Evolutionary conservation across 2,797 vertebrate genomes (phyloP), one percentile per base, ranked within the genome.

Genomic region (Arrhamphus sclerolepis): DNA sequence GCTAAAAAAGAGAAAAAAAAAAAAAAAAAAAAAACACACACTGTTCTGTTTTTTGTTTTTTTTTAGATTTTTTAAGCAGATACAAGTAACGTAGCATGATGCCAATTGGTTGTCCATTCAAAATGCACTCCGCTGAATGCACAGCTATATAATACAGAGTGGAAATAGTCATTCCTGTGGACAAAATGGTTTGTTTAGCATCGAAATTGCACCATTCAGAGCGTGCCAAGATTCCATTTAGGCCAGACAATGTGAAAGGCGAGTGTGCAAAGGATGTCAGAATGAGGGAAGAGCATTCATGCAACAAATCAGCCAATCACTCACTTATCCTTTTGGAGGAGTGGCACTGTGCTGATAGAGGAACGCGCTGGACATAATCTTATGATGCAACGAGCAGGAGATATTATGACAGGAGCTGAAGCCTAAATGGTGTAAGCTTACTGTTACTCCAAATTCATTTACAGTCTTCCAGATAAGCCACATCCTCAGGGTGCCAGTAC

Each of bases 151-250:
- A 51, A 64, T 70, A 60, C 24, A 24, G 44, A 63, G 20, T 1
- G 5, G 60, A 72, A 76, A 78, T 64, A 51, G 43, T 62, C 47
- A 68, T 70, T 77, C 70, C 21, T 9, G 2, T 21, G 39, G 63
- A 82, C 78, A 83, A 83, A 77, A 63, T 29, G 41, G 58, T 68
- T 85, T 83, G 79, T 86, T 88, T 79, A 76, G 80, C 78, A 74
- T 81, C 56, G 69, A 59, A 81, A 84, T 62, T 77, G 64, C 5
- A 18, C 64, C 66, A 60, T 81, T 84, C 75, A 75, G 48, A 8
- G 10, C 47, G 43, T 72, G 78, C 82, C 80, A 83, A 72, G 58
- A 73, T 73, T 82, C 67, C 69, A 85, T 82, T 83, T 65, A 81
- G 69, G 56, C 48, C 34, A 5, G 9, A 89, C 75, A 89, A 85